Conservation (phyloP, 2,113 vertebrate species). For the Alces alces region DNA sequence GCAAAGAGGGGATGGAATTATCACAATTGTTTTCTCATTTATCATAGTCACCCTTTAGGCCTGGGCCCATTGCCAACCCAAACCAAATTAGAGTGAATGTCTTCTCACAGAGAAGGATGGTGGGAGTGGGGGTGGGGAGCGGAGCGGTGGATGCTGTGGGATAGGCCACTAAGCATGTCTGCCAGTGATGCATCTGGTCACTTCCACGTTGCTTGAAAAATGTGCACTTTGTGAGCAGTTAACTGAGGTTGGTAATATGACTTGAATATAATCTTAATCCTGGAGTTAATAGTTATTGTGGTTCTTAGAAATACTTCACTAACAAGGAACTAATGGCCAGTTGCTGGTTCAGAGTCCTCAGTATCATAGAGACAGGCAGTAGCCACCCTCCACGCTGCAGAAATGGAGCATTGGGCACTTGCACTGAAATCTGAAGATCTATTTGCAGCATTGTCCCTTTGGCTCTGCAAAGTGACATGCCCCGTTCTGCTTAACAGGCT, state of each 20-base stretch:
- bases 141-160: background rate
- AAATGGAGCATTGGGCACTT: background rate
- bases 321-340: background rate
- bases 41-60: slow-evolving; percentile 33
- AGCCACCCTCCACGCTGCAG: background rate
- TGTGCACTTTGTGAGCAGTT: background rate
- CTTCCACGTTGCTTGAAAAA: background rate
- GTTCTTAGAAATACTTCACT: slow-evolving; percentile 19
- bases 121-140: fast-evolving
- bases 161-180: background rate
- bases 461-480: background rate
- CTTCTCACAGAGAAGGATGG: background rate
- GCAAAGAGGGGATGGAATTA: background rate
- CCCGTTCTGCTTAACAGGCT: background rate
- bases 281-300: background rate
- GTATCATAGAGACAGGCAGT: background rate
- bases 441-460: background rate
- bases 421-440: background rate
- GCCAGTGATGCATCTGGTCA: background rate
- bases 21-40: slow-evolving; percentile 35
- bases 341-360: background rate
- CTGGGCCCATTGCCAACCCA: background rate
- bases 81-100: background rate
- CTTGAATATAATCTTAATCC: slow-evolving; percentile 21
- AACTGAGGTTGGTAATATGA: background rate